Evolutionary conservation across 2,113 vertebrate species (phyloP).

Genomic region (Aramus guarauna): DNA sequence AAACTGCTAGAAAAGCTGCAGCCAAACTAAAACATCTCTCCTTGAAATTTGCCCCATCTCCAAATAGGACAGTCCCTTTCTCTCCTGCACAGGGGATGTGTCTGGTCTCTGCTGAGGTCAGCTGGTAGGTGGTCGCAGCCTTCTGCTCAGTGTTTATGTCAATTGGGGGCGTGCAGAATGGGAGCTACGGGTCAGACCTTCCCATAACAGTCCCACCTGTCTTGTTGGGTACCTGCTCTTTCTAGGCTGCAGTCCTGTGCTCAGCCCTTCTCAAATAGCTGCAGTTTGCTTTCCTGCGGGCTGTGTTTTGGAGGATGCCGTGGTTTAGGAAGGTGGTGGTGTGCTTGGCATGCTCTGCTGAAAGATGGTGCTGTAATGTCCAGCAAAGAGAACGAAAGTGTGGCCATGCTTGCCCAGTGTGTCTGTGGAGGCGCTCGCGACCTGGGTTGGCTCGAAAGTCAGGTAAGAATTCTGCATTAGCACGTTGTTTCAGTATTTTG

Average conservation of each 20-base stretch:
- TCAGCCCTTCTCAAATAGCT: not conserved
- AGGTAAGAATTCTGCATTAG: not conserved
- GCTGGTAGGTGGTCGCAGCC: not conserved
- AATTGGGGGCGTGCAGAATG: fast-evolving
- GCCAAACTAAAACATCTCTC: not conserved
- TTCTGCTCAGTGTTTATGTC: not conserved
- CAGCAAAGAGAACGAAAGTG: not conserved
- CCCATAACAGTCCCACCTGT: not conserved
- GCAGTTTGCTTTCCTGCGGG: not conserved
- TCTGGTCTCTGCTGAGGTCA: not conserved
- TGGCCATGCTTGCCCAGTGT: not conserved
- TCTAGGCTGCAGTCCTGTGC: not conserved
- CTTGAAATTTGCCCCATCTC: not conserved
- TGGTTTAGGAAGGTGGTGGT: not conserved
- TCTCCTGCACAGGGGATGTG: not conserved
- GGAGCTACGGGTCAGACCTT: not conserved
- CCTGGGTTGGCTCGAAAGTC: not conserved
- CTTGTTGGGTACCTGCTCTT: not conserved
- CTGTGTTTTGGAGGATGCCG: not conserved
- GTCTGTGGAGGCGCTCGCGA: not conserved
- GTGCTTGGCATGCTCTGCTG: not conserved
- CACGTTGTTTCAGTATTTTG: not conserved
- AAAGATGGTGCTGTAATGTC: not conserved
- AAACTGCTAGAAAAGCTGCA: not conserved
- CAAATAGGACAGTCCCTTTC: not conserved